phyloP scores from a whole-genome alignment of 2,113 vertebrate genomes.

The rabbit (Oryctolagus cuniculus) region DNA sequence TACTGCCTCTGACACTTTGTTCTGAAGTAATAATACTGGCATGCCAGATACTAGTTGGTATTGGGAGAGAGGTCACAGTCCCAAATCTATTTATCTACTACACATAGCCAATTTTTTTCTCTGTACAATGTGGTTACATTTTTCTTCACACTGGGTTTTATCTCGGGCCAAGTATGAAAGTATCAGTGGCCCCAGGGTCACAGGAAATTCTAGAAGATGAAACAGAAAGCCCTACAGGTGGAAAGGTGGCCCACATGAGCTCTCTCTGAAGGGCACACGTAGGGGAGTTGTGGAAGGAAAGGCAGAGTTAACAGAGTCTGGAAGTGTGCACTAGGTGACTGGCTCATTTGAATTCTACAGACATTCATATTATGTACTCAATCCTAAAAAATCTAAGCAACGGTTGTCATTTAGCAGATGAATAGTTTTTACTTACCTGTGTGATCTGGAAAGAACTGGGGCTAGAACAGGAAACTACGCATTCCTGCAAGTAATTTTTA shows the following conservation, averaged over 20 bases:
- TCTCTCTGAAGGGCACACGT: background rate
- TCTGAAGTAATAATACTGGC: background rate
- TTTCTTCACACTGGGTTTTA: background rate
- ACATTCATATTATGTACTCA: background rate
- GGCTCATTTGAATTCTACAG: background rate
- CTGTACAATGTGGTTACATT: background rate
- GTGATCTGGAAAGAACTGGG: background rate
- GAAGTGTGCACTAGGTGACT: background rate
- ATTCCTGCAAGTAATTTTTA: background rate
- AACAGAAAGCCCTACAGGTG: background rate
- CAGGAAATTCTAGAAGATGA: background rate
- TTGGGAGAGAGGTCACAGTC: constrained; percentile 40
- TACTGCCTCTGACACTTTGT: background rate
- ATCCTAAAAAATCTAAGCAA: background rate
- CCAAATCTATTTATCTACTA: background rate
- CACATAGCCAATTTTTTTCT: background rate
- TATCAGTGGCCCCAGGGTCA: background rate
- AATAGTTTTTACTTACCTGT: background rate
- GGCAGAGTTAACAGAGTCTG: accelerated
- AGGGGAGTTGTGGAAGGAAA: background rate
- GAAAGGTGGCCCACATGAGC: background rate
- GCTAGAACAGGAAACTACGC: background rate
- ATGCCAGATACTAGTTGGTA: constrained; percentile 17
- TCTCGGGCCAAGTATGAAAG: constrained; percentile 23
- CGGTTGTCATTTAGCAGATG: background rate